Percentiles rank a stretch among this genome's conserved stretches.
Conservation (phyloP, 2,113 vertebrate species). For the Leucosticte australis region DNA sequence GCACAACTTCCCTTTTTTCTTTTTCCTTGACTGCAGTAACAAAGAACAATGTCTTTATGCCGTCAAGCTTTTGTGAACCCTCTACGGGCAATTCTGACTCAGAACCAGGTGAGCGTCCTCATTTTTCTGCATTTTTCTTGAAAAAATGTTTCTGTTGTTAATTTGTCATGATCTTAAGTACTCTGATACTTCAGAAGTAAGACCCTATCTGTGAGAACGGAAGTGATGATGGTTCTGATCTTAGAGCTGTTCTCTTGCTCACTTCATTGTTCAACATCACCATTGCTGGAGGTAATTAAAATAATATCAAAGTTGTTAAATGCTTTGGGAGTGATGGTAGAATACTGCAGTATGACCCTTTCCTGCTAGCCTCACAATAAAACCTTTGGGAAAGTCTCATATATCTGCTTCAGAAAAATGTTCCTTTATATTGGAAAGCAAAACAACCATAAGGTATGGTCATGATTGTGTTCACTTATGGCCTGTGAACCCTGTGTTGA, state of each 20-base stretch:
- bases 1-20: neutral
- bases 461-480: neutral
- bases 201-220: neutral
- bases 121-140: neutral
- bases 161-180: neutral
- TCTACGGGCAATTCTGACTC: conserved; percentile 93
- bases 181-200: neutral
- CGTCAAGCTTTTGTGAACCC: conserved; percentile 92
- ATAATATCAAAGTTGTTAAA: neutral
- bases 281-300: neutral
- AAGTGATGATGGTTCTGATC: neutral
- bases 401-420: neutral
- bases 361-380: neutral
- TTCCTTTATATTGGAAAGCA: neutral
- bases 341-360: neutral
- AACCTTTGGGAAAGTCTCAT: neutral
- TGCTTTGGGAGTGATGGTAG: neutral
- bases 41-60: conserved; percentile 98
- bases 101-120: conserved; percentile 83
- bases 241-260: neutral
- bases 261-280: neutral
- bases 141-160: neutral
- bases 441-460: neutral
- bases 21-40: conserved; percentile 77
- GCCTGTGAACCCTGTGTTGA: neutral